Base-by-base conservation (phyloP, 1,140 invertebrate species). In the Caenorhabditis tropicalis region DNA sequence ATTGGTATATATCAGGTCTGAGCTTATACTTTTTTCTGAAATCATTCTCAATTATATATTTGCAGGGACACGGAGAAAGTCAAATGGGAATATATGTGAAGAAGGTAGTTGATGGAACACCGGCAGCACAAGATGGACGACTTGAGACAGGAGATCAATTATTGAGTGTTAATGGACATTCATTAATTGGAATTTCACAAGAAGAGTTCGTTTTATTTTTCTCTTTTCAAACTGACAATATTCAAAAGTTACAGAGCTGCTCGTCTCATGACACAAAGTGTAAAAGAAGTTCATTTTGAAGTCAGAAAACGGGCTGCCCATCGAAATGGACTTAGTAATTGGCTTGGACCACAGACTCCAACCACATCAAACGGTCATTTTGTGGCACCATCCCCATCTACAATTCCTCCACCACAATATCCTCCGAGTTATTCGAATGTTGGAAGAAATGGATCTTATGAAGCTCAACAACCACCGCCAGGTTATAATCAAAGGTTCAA, bases 231-330 rank as follows among this genome's bases (percentile, higher is more conserved):
- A 33, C 70, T 49, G 49, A 36, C 15, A 53, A 12, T 53, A n/a
- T 51, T 84, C 65, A 94, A 94, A 89, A 4, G n/a, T 36, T 85
- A 88, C 86, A 95, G 95, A 92, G 98, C 98, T 84, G 98, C 98
- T 9, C 96, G 98, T 92, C 95, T 97, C 91, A 94, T 99, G 89
- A 96, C 96, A 43, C 93, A 95, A 81, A 98, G 97, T 21, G 97
- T 96, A 16, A 95, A 95, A 9, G 94, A 96, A 0, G 97, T 99
- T 6, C 96, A 95, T 2, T 92, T 99, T 53, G 96, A 98, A 92
- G 96, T 99, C 49, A 96, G 96, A 6, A 98, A 99, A 92, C 96
- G 98, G 91, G 97, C 95, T 33, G 98, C 97, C 29, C 95, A 98
- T 88, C 96, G 96, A 91, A 97, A 99, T 92, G 98, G 97, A 56